phyloP scores from a whole-genome alignment of 2,113 vertebrate genomes.

The Cynoglossus semilaevis region DNA sequence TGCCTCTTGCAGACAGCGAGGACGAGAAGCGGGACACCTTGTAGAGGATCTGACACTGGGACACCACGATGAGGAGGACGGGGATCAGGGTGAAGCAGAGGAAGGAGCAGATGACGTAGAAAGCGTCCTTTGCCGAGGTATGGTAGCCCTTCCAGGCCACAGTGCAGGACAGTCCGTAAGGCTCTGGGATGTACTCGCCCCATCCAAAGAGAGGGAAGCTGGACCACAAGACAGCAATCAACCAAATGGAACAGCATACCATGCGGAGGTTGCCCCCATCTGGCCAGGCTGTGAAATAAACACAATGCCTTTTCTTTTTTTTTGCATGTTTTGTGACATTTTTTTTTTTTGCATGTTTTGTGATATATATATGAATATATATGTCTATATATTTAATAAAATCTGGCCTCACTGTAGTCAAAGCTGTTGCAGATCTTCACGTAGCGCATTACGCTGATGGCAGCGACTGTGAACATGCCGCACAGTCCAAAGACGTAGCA shows the following conservation, averaged over 20 bases:
- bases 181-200: conserved; percentile 71
- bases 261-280: conserved; percentile 46
- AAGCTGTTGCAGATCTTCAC: conserved; percentile 66
- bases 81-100: conserved; percentile 64
- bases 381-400: too few species aligned
- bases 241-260: conserved; percentile 56
- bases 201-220: conserved; percentile 70
- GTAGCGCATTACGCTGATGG: conserved; percentile 69
- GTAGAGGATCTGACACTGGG: conserved; percentile 65
- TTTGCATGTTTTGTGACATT: too few species aligned
- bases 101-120: conserved; percentile 73
- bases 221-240: conserved; percentile 61
- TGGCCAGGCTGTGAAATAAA: conserved; percentile 49
- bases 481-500: conserved; percentile 70
- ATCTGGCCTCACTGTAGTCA: conserved; percentile 40
- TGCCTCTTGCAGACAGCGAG: conserved; percentile 44
- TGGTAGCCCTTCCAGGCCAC: conserved; percentile 70
- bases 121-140: conserved; percentile 62
- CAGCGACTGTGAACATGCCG: conserved; percentile 69
- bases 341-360: too few species aligned
- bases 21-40: conserved; percentile 57
- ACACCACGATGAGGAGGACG: conserved; percentile 61
- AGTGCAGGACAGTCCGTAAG: conserved; percentile 73
- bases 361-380: too few species aligned
- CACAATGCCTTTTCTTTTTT: neutral